Conservation (phyloP, 2,888 invertebrate species). For the Xestia xanthographa region DNA sequence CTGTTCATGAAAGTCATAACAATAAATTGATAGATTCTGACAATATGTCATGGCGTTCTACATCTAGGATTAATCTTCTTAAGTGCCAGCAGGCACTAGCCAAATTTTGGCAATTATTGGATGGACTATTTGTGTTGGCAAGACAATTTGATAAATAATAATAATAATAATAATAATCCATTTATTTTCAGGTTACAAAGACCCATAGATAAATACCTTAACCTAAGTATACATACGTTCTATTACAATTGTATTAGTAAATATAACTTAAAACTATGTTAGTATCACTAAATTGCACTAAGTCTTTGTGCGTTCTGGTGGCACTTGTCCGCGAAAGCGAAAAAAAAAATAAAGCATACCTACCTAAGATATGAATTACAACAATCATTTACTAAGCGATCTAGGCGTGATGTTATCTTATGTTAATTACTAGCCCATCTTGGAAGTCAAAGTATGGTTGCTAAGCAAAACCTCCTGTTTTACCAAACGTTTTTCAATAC, state of each 20-base stretch:
- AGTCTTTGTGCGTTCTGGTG: too few relatives aligned
- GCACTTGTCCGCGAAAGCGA: too few relatives aligned
- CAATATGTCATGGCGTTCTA: neutral
- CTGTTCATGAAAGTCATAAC: too few relatives aligned
- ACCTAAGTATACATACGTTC: too few relatives aligned
- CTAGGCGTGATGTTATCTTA: neutral
- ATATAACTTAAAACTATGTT: too few relatives aligned
- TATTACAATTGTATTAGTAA: too few relatives aligned
- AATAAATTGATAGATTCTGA: neutral
- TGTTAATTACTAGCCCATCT: neutral
- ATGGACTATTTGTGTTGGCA: neutral
- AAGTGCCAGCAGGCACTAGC: neutral
- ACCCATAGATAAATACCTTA: too few relatives aligned
- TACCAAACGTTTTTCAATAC: neutral
- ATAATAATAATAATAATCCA: too few relatives aligned
- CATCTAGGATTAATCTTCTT: neutral
- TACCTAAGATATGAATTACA: neutral
- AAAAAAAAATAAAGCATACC: too few relatives aligned
- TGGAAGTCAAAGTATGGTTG: too few relatives aligned
- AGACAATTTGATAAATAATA: slow-evolving; percentile 1
- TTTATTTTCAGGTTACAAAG: too few relatives aligned
- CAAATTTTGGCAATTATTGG: slow-evolving; percentile 5
- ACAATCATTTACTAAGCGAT: neutral
- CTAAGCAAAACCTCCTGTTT: neutral
- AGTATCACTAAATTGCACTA: too few relatives aligned